phyloP scores from a whole-genome alignment of 2,797 vertebrate species.

The Otolemur crassicaudatus region DNA sequence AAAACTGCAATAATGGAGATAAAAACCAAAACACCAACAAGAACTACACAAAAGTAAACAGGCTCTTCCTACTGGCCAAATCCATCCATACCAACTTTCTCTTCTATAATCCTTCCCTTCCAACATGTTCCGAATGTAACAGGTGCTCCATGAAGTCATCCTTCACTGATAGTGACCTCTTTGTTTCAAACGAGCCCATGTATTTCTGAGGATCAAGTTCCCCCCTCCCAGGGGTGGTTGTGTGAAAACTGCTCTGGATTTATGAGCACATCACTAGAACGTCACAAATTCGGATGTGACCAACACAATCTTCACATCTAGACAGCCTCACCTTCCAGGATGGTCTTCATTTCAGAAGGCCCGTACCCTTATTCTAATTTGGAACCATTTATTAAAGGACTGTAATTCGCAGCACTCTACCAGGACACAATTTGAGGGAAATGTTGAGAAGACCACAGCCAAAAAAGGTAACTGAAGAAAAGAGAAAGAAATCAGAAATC shows the following conservation, averaged over 20 bases:
- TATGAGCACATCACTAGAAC: neutral
- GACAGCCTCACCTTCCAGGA: neutral
- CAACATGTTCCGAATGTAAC: neutral
- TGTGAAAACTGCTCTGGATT: neutral
- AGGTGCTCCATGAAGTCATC: neutral
- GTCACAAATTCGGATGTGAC: neutral
- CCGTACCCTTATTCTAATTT: neutral
- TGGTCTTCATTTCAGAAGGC: neutral
- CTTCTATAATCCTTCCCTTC: neutral
- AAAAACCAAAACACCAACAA: neutral
- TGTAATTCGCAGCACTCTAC: neutral
- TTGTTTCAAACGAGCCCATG: neutral
- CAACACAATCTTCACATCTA: neutral
- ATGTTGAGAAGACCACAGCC: neutral
- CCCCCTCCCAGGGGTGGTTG: neutral
- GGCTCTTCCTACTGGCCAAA: neutral
- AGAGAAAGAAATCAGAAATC: slow-evolving; percentile 28
- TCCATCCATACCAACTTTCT: neutral
- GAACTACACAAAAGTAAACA: neutral
- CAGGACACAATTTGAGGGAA: neutral
- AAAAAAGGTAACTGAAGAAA: neutral
- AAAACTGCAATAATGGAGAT: slow-evolving; percentile 33
- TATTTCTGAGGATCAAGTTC: neutral
- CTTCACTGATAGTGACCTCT: neutral
- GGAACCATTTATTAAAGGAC: neutral